Base-by-base conservation (phyloP, 64 coral and sea anemone genomes). In the Astreopora myriophthalma region DNA sequence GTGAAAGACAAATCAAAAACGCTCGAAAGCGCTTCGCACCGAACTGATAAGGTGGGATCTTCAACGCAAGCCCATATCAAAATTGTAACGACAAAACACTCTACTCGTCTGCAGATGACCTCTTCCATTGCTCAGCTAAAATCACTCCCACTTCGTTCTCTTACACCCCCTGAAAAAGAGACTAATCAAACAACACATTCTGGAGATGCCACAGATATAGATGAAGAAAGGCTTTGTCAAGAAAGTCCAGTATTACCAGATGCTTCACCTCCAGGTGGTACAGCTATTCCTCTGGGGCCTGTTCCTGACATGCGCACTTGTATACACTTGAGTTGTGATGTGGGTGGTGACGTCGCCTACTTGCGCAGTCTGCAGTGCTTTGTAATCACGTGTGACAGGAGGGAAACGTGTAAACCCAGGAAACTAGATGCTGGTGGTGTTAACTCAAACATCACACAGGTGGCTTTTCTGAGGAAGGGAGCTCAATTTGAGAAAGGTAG, bases 341-440 rank as follows among this genome's bases (percentile, higher is more conserved):
- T 73, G 17, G 63, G 89, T 25, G 88, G 93, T 86, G 93, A 95
- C 70, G 79, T 95, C 29, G 88, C 93, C 12, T 73, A 78, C 24
- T 90, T 95, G 88, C 34, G 84, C 22, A 86, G 71, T 40, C 82
- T 69, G 16, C 74, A 80, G 63, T 94, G 93, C 76, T 95, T 90
- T 79, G 71, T 95, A 55, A 84, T 91, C 27, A 79, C 57, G 70
- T 95, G 80, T 61, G 25, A 70, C 29, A 78, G 72, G n/a, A 27
- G 10, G 27, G 28, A 35, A 10, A 46, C 19, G 1, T 95, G 87
- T 39, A 1, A 85, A 34, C 57, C 34, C 9, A 34, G 33, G 33
- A 7, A 83, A 25, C 79, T 65, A 20, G 24, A 34, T 37, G 20
- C 57, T 34, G 55, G 20, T 34, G 4, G 33, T 22, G 22, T 38